Percentiles rank a stretch among this genome's conserved stretches.
Conservation (phyloP, 53 echinoderm and acorn worm genomes). For the Patiria pectinifera region DNA sequence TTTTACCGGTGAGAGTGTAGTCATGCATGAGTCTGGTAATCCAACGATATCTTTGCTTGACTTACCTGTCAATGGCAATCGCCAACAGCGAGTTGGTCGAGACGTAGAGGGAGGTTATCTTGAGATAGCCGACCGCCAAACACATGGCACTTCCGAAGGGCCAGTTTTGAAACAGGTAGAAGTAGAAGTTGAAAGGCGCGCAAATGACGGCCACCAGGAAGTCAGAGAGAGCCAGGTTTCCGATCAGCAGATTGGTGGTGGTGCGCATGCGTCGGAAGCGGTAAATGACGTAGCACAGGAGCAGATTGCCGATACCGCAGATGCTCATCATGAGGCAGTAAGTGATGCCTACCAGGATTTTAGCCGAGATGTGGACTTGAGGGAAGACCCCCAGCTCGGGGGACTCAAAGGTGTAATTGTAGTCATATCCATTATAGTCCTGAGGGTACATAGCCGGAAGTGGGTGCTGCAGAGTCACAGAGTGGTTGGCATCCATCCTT, state of each 20-base stretch:
- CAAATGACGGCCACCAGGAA: conserved; percentile 89
- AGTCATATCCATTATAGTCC: conserved; percentile 9
- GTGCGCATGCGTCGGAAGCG: conserved; percentile 92
- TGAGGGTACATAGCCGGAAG: background rate
- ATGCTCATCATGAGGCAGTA: conserved; percentile 86
- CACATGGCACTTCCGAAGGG: conserved; percentile 89
- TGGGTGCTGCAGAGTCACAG: background rate
- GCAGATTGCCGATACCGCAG: conserved; percentile 87
- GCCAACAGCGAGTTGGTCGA: conserved; percentile 94
- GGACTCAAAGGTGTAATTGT: conserved; percentile 11
- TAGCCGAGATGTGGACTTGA: conserved; percentile 61
- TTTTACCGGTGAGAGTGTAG: too few relatives aligned
- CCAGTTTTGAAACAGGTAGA: conserved; percentile 84
- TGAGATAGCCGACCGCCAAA: conserved; percentile 83
- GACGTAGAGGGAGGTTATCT: conserved; percentile 88
- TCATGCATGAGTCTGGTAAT: too few relatives aligned
- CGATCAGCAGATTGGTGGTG: conserved; percentile 92
- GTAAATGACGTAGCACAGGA: conserved; percentile 90
- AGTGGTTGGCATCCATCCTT: background rate
- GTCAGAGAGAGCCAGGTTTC: conserved; percentile 93
- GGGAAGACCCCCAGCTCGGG: background rate
- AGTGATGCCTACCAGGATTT: conserved; percentile 70
- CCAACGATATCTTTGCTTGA: background rate
- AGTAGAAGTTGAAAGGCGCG: conserved; percentile 94
- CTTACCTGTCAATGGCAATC: conserved; percentile 95